Evolutionary conservation across 2,113 vertebrate species (phyloP), one percentile per base, ranked within the genome.

Genomic region (Ictidomys tridecemlineatus): DNA sequence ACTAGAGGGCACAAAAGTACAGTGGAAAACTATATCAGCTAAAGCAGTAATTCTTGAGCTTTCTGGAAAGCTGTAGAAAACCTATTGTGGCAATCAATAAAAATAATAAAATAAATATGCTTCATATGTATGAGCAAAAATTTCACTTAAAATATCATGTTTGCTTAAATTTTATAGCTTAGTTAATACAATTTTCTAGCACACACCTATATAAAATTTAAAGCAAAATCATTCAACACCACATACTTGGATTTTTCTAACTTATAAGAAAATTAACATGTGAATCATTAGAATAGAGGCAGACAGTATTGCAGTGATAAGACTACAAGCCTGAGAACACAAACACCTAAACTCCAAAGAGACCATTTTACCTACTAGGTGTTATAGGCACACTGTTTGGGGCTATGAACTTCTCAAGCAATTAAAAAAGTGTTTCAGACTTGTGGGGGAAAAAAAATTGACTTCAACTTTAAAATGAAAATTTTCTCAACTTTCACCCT

Each of bases 1-100:
- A 95, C 76, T 69, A 95, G 96, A 89, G 79, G 92, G 93, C 80
- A 96, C 87, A 73, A 77, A 85, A 86, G 77, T 45, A 88, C 84
- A 61, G 48, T 4, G 28, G 12, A 96, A 91, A 95, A 61, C 20
- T 61, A 13, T 4, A 53, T 1, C 9, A 14, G 45, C 4, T 26
- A 26, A 8, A 9, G 32, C 22, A 83, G 13, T 17, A 24, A 70
- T 34, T 83, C 30, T n/a, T 32, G 7, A 18, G 14, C 37, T 78
- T 82, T 26, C 45, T 48, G 13, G 93, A 74, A 5, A 5, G 5
- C 20, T 13, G 12, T 20, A 73, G 22, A 69, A 95, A 73, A 0
- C 6, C 0, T 6, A 39, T 80, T 84, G 2, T 4, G 77, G n/a
- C 24, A 80, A 67, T 12, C 58, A 73, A n/a, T 32, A 65, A 72